Conservation (phyloP, 2,888 invertebrate species). For the Yponomeuta sedellus region DNA sequence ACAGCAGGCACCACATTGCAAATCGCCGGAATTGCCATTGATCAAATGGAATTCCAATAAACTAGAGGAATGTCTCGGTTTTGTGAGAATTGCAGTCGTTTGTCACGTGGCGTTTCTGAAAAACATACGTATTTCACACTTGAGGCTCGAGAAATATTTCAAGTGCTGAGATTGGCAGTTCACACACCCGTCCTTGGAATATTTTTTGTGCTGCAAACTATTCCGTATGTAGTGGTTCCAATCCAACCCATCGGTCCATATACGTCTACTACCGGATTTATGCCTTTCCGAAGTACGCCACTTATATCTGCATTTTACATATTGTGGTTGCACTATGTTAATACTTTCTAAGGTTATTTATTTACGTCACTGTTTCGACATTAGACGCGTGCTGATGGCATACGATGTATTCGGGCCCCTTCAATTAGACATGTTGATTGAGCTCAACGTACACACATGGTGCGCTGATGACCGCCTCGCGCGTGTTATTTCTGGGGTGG, state of each 20-base stretch:
- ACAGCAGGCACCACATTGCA: slow-evolving; percentile 21
- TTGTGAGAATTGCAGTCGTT: not conserved
- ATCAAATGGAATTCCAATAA: not conserved
- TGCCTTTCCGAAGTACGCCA: no score
- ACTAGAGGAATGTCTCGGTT: not conserved
- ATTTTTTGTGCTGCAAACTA: no score
- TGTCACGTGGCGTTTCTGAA: not conserved
- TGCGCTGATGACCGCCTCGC: slow-evolving; percentile 23
- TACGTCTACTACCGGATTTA: no score
- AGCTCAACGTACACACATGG: slow-evolving; percentile 31
- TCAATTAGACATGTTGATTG: slow-evolving; percentile 21
- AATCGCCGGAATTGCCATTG: not conserved
- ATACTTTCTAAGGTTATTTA: not conserved
- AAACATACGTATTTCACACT: not conserved
- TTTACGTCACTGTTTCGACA: not conserved
- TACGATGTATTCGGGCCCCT: slow-evolving; percentile 26
- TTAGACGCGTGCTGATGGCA: slow-evolving; percentile 4
- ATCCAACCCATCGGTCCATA: no score
- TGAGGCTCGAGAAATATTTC: not conserved
- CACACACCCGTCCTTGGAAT: not conserved
- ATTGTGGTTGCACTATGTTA: no score
- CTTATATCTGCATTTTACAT: no score
- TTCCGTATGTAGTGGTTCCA: no score
- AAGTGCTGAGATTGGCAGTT: not conserved
- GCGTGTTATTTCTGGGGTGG: slow-evolving; percentile 32